Percentiles rank a stretch among this genome's conserved stretches.
phyloP scores from a whole-genome alignment of 2,113 vertebrate genomes.

The Montifringilla adamsi region DNA sequence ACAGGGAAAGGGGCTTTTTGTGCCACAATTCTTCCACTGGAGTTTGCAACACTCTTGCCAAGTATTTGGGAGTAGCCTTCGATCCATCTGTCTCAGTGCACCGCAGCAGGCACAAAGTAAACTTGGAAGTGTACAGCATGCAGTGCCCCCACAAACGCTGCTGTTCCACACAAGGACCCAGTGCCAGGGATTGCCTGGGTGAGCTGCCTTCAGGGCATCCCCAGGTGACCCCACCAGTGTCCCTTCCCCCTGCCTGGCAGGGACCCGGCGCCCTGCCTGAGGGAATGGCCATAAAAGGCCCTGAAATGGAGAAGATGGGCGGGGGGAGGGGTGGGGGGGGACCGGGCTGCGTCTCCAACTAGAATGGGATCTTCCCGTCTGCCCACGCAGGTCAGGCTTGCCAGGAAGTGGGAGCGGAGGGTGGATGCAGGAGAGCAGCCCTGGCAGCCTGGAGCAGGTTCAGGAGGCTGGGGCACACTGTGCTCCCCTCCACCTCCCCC shows the following conservation, averaged over 20 bases:
- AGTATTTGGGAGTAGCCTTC: background rate
- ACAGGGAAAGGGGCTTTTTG: background rate
- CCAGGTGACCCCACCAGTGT: background rate
- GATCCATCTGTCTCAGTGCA: background rate
- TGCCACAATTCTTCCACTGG: background rate
- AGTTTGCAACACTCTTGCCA: background rate
- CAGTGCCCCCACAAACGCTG: background rate
- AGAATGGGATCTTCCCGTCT: background rate
- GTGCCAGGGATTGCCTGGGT: background rate
- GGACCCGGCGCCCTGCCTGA: background rate
- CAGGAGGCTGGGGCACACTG: background rate
- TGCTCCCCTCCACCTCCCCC: background rate
- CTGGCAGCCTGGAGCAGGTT: fast-evolving
- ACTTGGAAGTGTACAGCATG: background rate
- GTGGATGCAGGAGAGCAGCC: background rate
- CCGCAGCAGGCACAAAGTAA: background rate
- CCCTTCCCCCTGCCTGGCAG: background rate
- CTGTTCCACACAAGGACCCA: background rate
- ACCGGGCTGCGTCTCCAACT: background rate
- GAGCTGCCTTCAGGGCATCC: background rate
- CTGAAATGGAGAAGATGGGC: background rate
- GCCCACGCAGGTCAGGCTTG: background rate
- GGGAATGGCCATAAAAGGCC: constrained; percentile 62
- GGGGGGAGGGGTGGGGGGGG: background rate
- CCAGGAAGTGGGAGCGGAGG: background rate